Percentiles rank a stretch among this genome's conserved stretches.
These are phyloP conservation scores for Megaceryle maxima DNA, from an alignment of 2,113 vertebrate genomes.

Conservation along the genomic window DNA sequence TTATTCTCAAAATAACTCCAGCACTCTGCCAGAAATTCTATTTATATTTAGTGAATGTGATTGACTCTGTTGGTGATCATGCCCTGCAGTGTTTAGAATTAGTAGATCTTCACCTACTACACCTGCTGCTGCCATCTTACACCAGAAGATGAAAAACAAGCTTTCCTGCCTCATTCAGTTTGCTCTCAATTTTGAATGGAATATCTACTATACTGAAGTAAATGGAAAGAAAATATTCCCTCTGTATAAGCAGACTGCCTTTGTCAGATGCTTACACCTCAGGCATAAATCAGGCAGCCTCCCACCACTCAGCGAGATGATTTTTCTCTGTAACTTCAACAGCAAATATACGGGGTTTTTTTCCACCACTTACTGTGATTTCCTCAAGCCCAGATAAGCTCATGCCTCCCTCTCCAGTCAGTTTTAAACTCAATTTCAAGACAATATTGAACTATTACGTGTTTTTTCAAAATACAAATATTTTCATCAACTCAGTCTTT, in stretches of 20 bases:
- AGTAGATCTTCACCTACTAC: neutral
- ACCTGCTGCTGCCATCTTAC: neutral
- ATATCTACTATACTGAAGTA: neutral
- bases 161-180: neutral
- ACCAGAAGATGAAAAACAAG: neutral
- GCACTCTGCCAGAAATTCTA: neutral
- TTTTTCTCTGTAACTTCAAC: neutral
- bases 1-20: neutral
- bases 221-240: neutral
- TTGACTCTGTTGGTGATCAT: neutral
- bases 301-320: neutral
- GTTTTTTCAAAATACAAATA: neutral
- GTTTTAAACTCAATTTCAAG: neutral
- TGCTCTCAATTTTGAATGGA: neutral
- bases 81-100: neutral
- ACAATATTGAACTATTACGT: neutral
- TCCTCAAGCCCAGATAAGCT: neutral
- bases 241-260: neutral
- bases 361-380: neutral
- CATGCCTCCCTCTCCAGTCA: neutral
- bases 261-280: neutral
- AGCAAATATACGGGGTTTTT: neutral
- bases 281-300: neutral
- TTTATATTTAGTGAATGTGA: neutral
- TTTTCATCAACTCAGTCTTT: neutral